Percentiles rank a stretch among this genome's conserved stretches.
Evolutionary conservation across 1,140 invertebrate genomes (phyloP).

Genomic region (Drosophila bifasciata): DNA sequence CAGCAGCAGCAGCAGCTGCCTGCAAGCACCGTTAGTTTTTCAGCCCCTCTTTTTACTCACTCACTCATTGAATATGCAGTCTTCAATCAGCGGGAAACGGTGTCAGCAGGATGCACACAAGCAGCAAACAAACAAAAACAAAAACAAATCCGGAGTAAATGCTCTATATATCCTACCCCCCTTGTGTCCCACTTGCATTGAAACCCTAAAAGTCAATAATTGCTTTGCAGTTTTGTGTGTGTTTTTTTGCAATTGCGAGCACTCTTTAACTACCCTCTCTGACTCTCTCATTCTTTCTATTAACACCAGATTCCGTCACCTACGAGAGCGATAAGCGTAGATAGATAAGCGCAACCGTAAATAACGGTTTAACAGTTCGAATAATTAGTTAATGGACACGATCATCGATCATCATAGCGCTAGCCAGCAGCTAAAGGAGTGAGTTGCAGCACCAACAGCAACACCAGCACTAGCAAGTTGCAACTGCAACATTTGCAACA

Average conservation of each 20-base stretch:
- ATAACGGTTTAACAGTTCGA: slow-evolving; percentile 15
- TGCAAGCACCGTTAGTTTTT: slow-evolving; percentile 31
- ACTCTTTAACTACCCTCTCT: not conserved
- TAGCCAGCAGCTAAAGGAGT: not conserved
- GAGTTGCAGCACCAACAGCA: not conserved
- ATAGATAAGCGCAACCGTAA: slow-evolving; percentile 15
- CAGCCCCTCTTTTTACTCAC: slow-evolving; percentile 1
- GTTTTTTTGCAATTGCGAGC: too few species aligned
- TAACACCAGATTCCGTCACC: not conserved
- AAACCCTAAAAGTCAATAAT: slow-evolving; percentile 51
- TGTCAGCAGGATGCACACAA: slow-evolving; percentile 3
- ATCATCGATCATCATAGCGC: slow-evolving; percentile 14
- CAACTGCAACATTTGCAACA: slow-evolving; percentile 4
- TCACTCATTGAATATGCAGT: slow-evolving; percentile 32
- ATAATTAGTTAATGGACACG: too few species aligned
- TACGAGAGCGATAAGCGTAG: not conserved
- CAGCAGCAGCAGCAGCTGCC: slow-evolving; percentile 28
- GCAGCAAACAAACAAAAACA: slow-evolving; percentile 4
- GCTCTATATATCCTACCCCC: too few species aligned
- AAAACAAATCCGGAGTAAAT: not conserved
- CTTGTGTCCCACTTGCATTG: slow-evolving; percentile 1
- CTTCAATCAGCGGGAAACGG: slow-evolving; percentile 9
- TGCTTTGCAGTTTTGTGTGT: slow-evolving; percentile 19
- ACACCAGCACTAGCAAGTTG: slow-evolving; percentile 15
- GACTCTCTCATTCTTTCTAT: not conserved